Evolutionary conservation across 2,797 vertebrate genomes (phyloP).

Genomic region (Sebastes cheni): DNA sequence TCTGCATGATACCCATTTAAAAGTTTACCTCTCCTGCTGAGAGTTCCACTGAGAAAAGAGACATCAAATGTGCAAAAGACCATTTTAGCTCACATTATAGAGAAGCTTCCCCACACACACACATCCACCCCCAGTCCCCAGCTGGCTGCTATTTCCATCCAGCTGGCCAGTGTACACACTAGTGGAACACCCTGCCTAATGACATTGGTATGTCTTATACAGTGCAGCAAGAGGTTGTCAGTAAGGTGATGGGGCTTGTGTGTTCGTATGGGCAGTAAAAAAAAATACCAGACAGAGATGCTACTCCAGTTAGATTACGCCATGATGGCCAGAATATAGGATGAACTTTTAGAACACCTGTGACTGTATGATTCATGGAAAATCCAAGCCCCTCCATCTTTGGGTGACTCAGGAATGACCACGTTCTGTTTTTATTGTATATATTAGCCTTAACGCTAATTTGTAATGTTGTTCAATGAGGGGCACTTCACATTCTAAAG

Average conservation of each 20-base stretch:
- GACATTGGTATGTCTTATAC: not conserved
- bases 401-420: not conserved
- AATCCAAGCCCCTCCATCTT: not conserved
- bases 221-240: not conserved
- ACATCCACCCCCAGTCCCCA: not conserved
- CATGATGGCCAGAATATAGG: not conserved
- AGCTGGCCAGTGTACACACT: constrained; percentile 19
- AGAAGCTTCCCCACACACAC: not conserved
- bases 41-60: not conserved
- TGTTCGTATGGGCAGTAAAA: not conserved
- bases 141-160: constrained; percentile 20
- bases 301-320: not conserved
- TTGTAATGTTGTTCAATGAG: not conserved
- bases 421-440: not conserved
- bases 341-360: not conserved
- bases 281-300: not conserved
- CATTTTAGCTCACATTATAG: not conserved
- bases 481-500: not conserved
- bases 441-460: not conserved
- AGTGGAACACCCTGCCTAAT: not conserved
- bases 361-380: not conserved
- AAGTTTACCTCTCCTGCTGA: not conserved
- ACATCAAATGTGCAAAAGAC: not conserved
- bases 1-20: not conserved
- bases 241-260: not conserved